Conservation (phyloP, 2,113 vertebrate species). For the Pygathrix nemaeus region DNA sequence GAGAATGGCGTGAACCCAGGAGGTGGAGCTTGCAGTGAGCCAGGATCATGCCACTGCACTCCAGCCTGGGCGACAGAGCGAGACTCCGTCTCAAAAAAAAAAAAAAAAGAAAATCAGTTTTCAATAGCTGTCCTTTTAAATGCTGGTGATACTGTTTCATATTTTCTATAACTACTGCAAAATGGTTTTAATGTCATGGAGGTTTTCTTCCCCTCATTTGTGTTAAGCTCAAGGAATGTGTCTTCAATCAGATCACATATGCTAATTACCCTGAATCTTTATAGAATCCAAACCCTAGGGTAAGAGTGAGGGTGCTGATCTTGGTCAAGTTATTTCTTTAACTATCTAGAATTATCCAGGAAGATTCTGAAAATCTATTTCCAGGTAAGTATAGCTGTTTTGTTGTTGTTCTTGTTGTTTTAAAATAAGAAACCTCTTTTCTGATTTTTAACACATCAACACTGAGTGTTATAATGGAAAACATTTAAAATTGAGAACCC, state of each 20-base stretch:
- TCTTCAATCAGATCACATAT: conserved; percentile 9
- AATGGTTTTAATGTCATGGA: neutral
- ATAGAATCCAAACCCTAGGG: neutral
- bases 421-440: neutral
- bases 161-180: conserved; percentile 23
- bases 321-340: neutral
- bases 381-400: neutral
- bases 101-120: neutral
- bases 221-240: neutral
- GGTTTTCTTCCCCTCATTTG: neutral
- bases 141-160: neutral
- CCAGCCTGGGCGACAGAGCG: no score
- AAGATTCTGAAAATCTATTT: conserved; percentile 39
- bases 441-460: neutral
- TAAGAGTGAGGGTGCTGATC: neutral
- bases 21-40: no score
- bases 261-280: neutral
- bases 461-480: neutral
- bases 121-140: conserved; percentile 39
- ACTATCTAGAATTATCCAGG: conserved; percentile 18
- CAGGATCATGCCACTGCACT: no score
- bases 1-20: no score
- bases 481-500: neutral
- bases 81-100: no score
- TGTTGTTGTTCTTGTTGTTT: neutral